phyloP scores from a whole-genome alignment of 2,888 invertebrate species.

The Pegoplata infirma region DNA sequence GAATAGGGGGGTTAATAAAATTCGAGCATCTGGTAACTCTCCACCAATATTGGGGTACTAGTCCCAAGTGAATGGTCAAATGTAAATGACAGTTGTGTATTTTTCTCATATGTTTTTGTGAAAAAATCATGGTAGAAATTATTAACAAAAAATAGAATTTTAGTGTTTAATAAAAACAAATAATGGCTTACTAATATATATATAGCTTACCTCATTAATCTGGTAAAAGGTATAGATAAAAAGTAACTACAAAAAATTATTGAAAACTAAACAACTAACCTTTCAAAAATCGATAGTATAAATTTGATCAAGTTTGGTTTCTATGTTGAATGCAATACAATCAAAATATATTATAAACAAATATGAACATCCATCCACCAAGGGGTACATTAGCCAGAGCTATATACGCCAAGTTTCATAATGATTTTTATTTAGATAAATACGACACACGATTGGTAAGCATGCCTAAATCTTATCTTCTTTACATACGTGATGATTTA shows the following conservation, averaged over 20 bases:
- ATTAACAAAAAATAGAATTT: background rate
- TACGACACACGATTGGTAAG: constrained; percentile 76
- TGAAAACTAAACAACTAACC: background rate
- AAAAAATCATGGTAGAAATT: background rate
- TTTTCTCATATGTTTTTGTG: background rate
- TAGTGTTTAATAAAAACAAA: background rate
- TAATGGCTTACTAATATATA: background rate
- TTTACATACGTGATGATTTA: constrained; percentile 4
- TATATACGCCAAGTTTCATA: constrained; percentile 77
- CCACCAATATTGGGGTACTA: too few species aligned
- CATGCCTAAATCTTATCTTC: constrained; percentile 1
- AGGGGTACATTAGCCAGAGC: constrained; percentile 76
- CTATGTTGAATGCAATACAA: constrained; percentile 7
- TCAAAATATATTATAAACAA: background rate
- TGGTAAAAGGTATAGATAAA: too few species aligned
- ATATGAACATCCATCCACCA: constrained; percentile 74
- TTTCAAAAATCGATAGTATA: constrained; percentile 10
- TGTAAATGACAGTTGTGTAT: background rate
- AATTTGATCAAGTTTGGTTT: background rate
- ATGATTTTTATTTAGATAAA: constrained; percentile 76
- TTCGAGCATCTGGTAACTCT: too few species aligned
- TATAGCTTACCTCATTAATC: background rate
- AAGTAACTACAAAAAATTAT: background rate
- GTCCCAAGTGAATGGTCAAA: background rate
- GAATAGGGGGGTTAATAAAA: too few species aligned